Evolutionary conservation across 2,888 invertebrate species (phyloP), one percentile per base, ranked within the genome.

Genomic region (Ophioninae sp.): DNA sequence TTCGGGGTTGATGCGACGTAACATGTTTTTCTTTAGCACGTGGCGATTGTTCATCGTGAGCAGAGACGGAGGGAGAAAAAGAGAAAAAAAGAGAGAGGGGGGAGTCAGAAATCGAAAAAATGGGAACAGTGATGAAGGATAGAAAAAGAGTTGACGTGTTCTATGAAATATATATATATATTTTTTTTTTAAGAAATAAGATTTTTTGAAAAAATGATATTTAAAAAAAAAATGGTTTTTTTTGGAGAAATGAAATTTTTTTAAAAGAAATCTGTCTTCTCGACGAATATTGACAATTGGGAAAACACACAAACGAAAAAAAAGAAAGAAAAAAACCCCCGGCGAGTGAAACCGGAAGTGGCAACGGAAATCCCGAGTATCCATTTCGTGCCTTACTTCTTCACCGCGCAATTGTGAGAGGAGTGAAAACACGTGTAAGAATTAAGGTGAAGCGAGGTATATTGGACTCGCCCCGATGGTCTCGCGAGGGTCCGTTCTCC

Each of bases 91-190:
- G 30, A 13, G 13, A 22, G 20, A 44, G 41, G 63, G 67, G 51
- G 93, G 94, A 93, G 94, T 93, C 39, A 22, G 41, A 22, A 20
- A 20, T 10, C 41, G 41, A 5, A 67, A n/a, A 65, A n/a, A 65
- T 37, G 17, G 23, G 17, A 3, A 6, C 5, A 39, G 22, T 30
- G 69, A 30, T 9, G 37, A 17, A 39, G 58, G 58, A n/a, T 20
- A 37, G 58, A 58, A 37, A 37, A 51, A 44, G 51, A 23, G 6
- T 23, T 17, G 1, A 69, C 3, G 39, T n/a, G n/a, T n/a, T n/a
- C n/a, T n/a, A n/a, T n/a, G n/a, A n/a, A n/a, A n/a, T n/a, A n/a
- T n/a, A n/a, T 30, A 30, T 30, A 30, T 30, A 3, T 30, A 30
- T 30, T 30, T 3, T 3, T 30, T 30, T 30, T 30, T 30, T 30